A percentile compares a stretch with the other conserved stretches of the same genome.
Evolutionary conservation across 2,113 vertebrate genomes (phyloP).

Genomic region (Nothoprocta pentlandii): DNA sequence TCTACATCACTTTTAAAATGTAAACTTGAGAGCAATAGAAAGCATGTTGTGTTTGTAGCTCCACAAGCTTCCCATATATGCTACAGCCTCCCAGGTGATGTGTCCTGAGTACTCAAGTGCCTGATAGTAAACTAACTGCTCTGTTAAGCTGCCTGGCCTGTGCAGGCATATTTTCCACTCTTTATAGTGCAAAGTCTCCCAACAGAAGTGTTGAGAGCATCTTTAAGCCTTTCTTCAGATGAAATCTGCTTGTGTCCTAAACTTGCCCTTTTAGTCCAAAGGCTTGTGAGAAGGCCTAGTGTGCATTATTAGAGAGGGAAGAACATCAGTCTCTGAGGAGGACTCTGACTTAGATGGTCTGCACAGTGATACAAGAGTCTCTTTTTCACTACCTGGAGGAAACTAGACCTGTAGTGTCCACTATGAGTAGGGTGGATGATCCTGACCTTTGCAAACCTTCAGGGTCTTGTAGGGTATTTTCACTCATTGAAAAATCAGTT

Average conservation of each 20-base stretch:
- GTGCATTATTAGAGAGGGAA: background rate
- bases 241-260: fast-evolving
- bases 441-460: background rate
- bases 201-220: background rate
- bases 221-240: background rate
- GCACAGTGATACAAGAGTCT: background rate
- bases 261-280: background rate
- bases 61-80: background rate
- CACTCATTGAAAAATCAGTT: background rate
- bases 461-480: background rate
- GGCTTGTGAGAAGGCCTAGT: background rate
- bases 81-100: fast-evolving
- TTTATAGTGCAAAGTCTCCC: background rate
- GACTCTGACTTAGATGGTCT: background rate
- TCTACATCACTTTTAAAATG: background rate
- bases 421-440: fast-evolving
- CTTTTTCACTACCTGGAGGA: background rate
- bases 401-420: no score
- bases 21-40: background rate
- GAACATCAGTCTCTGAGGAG: background rate
- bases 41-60: background rate
- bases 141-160: constrained; percentile 23
- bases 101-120: background rate
- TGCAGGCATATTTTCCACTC: background rate
- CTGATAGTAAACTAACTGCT: constrained; percentile 32